Conservation (phyloP, 2,888 invertebrate species). For the Sphaerophoria taeniata region DNA sequence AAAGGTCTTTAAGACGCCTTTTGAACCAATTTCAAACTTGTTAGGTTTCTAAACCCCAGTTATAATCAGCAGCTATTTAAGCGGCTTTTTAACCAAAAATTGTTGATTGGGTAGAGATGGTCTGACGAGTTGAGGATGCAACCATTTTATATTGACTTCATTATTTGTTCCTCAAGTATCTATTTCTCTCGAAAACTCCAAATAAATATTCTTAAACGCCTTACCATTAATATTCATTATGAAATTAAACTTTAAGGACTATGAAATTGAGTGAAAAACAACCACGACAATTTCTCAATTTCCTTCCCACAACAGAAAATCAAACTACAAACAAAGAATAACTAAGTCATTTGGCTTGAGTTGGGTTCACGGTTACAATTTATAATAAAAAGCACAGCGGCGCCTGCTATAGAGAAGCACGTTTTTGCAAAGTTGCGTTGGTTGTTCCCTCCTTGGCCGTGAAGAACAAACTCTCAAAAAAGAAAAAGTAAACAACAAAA, state of each 20-base stretch:
- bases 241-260: background rate
- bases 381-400: background rate
- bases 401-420: background rate
- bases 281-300: background rate
- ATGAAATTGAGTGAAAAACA: background rate
- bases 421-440: background rate
- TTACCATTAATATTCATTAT: background rate
- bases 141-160: too few relatives aligned
- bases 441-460: conserved; percentile 7
- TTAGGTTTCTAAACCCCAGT: too few relatives aligned
- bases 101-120: too few relatives aligned
- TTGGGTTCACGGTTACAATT: conserved; percentile 7
- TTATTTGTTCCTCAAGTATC: background rate
- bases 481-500: background rate
- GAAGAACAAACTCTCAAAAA: background rate
- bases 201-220: background rate
- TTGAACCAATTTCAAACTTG: too few relatives aligned
- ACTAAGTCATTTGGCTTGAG: too few relatives aligned
- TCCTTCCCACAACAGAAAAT: background rate
- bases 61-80: too few relatives aligned
- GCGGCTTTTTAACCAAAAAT: too few relatives aligned
- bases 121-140: too few relatives aligned
- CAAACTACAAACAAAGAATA: background rate
- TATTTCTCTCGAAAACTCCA: background rate
- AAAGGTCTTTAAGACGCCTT: too few relatives aligned